Base-by-base conservation (phyloP, 2,113 vertebrate species). In the Zosterops lateralis region DNA sequence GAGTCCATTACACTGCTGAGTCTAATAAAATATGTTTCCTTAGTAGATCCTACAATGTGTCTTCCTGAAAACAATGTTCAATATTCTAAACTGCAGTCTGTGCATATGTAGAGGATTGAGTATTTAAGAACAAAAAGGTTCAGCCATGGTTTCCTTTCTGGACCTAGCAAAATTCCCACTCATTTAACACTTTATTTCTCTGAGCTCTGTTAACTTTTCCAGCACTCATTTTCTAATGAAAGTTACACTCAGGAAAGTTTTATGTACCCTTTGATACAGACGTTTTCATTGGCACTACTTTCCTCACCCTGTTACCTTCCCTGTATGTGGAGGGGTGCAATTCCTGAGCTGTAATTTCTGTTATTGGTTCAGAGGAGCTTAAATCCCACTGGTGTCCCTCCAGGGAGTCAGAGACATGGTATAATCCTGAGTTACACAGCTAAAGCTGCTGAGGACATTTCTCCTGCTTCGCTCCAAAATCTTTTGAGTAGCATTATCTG, bases 1-100 rank as follows among this genome's bases (percentile, higher is more conserved):
- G 92, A 94, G 83, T 92, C 84, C 56, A n/a, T 87, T 93, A 68
- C 51, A 24, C 19, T 17, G 61, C 56, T 83, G 84, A 90, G 68
- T 56, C 45, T 47, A 84, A 80, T 34, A 65, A 84, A 87, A 45
- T 66, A 17, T 7, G 11, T 66, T 76, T 67, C 61, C 32, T 68
- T 70, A 56, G 26, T 38, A 93, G 72, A 25, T 10, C 19, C 29
- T 61, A 12, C 36, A 44, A 15, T 47, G 16, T 62, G 57, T 93
- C 56, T 92, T 56, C 71, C n/a, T 45, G 45, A 75, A 91, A 95
- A 67, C 6, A 82, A 3, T 19, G 14, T 60, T 70, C 45, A 51
- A 8, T 72, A 53, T 71, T 81, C 68, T 72, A 45, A 88, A 48
- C 28, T 45, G 7, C 0, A 2, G 12, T 31, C 40, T 78, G 16